phyloP scores from a whole-genome alignment of 1,140 invertebrate species.

The Drosophila pseudoananassae region DNA sequence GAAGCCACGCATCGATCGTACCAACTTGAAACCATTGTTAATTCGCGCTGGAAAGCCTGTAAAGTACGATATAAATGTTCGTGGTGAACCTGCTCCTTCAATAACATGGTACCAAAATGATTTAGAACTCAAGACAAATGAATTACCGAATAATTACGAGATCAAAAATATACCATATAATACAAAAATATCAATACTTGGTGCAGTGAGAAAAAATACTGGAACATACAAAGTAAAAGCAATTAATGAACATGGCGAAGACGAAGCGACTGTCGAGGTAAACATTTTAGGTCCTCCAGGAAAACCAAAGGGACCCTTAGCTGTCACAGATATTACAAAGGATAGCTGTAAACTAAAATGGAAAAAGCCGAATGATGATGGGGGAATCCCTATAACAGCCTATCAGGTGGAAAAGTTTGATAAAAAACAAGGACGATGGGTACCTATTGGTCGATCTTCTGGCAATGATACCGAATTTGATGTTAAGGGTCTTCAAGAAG shows the following conservation, averaged over 20 bases:
- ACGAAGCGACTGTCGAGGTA: constrained; percentile 96
- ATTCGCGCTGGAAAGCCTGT: constrained; percentile 96
- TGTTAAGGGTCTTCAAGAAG: constrained; percentile 95
- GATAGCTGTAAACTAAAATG: constrained; percentile 95
- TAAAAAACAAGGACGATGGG: constrained; percentile 95
- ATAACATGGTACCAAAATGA: constrained; percentile 91
- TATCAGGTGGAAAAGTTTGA: constrained; percentile 99
- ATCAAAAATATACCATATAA: constrained; percentile 96
- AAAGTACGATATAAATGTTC: constrained; percentile 96
- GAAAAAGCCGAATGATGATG: constrained; percentile 99
- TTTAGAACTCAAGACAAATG: constrained; percentile 85
- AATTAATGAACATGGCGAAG: constrained; percentile 95
- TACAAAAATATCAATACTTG: constrained; percentile 94
- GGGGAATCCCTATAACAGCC: constrained; percentile 96
- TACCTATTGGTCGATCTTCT: constrained; percentile 93
- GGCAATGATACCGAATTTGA: constrained; percentile 93
- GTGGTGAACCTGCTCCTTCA: constrained; percentile 96
- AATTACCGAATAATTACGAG: constrained; percentile 89
- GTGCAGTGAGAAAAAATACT: constrained; percentile 92
- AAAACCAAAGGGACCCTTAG: constrained; percentile 95
- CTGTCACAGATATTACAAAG: constrained; percentile 97
- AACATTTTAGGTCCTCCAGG: constrained; percentile 93
- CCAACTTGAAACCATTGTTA: constrained; percentile 95
- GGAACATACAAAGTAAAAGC: constrained; percentile 96
- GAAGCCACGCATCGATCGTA: constrained; percentile 98